A percentile compares a stretch with the other conserved stretches of the same genome.
These are phyloP conservation scores for Habrosyne pyritoides DNA, from an alignment of 2,888 invertebrate genomes.

Conservation along the genomic window DNA sequence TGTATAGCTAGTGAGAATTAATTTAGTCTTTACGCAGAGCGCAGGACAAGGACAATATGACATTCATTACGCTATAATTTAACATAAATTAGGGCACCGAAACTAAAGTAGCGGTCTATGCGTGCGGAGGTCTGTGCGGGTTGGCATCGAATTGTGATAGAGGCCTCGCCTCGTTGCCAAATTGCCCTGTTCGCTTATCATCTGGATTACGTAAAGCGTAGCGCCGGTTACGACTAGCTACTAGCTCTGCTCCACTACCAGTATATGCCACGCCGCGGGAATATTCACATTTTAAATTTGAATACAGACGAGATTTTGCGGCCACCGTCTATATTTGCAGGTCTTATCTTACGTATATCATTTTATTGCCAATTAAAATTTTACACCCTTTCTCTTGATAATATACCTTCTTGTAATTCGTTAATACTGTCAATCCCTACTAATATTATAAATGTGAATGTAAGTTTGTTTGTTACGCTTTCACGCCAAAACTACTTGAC, in stretches of 20 bases:
- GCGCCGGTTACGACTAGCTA: slow-evolving; percentile 18
- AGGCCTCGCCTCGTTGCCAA: slow-evolving; percentile 67
- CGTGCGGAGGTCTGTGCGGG: slow-evolving; percentile 51
- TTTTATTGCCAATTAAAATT: not conserved
- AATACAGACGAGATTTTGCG: slow-evolving; percentile 42
- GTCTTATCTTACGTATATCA: slow-evolving; percentile 5
- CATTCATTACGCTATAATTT: slow-evolving; percentile 51
- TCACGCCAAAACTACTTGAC: too few species aligned
- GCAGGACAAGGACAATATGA: slow-evolving; percentile 34
- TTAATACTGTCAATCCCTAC: too few species aligned
- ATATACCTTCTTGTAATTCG: too few species aligned
- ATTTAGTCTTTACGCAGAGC: not conserved
- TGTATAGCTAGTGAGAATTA: slow-evolving; percentile 29
- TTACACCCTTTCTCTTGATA: too few species aligned
- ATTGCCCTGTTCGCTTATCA: slow-evolving; percentile 77
- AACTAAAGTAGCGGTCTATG: slow-evolving; percentile 62
- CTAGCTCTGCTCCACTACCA: not conserved
- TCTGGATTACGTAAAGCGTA: slow-evolving; percentile 64
- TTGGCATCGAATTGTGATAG: slow-evolving; percentile 72
- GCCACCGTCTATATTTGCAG: slow-evolving; percentile 22
- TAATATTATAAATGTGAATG: too few species aligned
- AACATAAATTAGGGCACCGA: slow-evolving; percentile 66
- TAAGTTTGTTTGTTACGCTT: too few species aligned
- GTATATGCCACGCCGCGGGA: not conserved
- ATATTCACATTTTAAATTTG: slow-evolving; percentile 44